These are phyloP conservation scores for Dicaeum eximium DNA, from an alignment of 2,113 vertebrate species.

Conservation along the genomic window DNA sequence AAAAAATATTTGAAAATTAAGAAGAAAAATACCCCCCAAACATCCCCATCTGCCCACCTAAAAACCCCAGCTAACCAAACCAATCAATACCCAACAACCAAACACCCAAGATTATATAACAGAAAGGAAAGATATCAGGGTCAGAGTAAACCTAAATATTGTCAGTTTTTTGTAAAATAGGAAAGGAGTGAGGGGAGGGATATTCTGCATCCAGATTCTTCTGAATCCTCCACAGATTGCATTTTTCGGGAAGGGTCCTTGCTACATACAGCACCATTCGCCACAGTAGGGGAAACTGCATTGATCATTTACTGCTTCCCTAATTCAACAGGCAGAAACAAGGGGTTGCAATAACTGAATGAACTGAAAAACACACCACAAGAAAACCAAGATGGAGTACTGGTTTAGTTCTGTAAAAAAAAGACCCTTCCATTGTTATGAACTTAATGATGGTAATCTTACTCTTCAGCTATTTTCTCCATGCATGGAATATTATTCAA, in stretches of 20 bases:
- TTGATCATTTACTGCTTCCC: background rate
- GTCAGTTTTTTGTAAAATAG: background rate
- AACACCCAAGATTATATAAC: background rate
- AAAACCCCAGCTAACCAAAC: rapidly evolving
- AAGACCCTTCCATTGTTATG: background rate
- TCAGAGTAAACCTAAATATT: background rate
- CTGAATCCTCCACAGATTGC: background rate
- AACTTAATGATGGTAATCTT: background rate
- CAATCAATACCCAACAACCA: background rate
- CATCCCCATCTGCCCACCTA: rapidly evolving
- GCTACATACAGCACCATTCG: background rate
- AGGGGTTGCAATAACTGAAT: background rate
- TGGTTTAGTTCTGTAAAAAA: background rate
- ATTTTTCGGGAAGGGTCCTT: background rate
- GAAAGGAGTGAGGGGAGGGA: background rate
- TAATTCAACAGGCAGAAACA: background rate
- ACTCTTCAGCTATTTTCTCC: background rate
- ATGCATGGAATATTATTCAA: background rate
- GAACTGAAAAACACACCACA: background rate
- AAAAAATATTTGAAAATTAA: rapidly evolving
- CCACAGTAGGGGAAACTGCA: background rate
- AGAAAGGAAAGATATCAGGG: background rate
- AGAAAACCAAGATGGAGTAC: background rate
- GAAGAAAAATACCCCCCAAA: rapidly evolving
- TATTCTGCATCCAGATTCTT: background rate